Evolutionary conservation across 2,888 invertebrate species (phyloP), one percentile per base, ranked within the genome.

Genomic region (Agriopis marginaria): DNA sequence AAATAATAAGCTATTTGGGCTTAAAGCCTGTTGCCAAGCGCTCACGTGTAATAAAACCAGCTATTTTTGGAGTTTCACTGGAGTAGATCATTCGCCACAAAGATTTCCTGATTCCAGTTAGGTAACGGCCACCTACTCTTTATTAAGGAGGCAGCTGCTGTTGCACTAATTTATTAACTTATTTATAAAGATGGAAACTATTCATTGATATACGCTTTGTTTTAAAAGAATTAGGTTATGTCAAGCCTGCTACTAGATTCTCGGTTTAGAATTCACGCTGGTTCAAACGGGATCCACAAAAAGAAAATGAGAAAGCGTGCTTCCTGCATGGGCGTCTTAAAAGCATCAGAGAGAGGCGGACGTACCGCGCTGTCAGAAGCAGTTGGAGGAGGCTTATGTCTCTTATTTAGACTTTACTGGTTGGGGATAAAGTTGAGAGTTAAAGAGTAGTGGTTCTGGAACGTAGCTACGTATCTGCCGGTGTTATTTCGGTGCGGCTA

Each of bases 401-500:
- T 32, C 39, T n/a, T 23, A 53, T 71, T 47, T 70, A 54, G 63
- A 70, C 70, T 68, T 61, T 77, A 74, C 51, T 54, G 11, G 11
- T 63, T 58, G 2, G 66, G 0, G 0, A 14, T 74, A 74, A 54
- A 71, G 75, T 71, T 60, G 55, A 59, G 65, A 64, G 12, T 45
- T 10, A 47, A 44, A 63, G 56, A 11, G 17, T 8, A 62, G 8
- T 7, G 50, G 12, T 72, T 71, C 60, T 55, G 50, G 39, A 47
- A 75, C 68, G 62, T 51, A 44, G 53, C 53, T 68, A 72, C 73
- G 71, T 77, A 75, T 78, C 75, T 68, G 76, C 54, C 79, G 71
- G 72, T 75, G 80, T 82, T 89, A 89, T 89, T 88, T 89, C 72
- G 76, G 87, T 83, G 77, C 75, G 76, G 73, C 77, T 78, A 78